Evolutionary conservation across 1,140 invertebrate species (phyloP), one percentile per base, ranked within the genome.

Genomic region (Rhyzopertha dominica): DNA sequence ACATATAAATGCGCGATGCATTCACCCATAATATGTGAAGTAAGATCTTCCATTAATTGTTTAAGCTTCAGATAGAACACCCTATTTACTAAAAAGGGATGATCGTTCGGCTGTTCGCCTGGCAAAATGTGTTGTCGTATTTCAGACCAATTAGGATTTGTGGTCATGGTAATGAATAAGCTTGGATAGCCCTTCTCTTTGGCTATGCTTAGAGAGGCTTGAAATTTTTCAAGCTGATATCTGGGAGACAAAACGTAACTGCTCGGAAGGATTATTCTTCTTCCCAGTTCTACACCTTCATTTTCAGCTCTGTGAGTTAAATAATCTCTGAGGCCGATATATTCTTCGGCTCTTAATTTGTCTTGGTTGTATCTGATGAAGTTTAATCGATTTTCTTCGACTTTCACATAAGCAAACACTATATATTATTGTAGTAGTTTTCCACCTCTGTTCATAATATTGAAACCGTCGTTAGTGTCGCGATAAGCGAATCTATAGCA

Each of bases 131-230:
- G 41, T 40, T 52, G 43, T 44, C 53, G 38, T 49, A 70, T 71
- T 59, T 69, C 66, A 9, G 29, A 39, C 61, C 75, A 81, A 43
- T 71, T 54, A 59, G 69, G 67, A 71, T 79, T 74, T 47, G 62
- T 65, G 37, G 62, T 69, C 34, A 67, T 66, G 17, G 70, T 74
- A 40, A 73, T 65, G 56, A 73, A 71, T 49, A 65, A 59, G 56
- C 65, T 55, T 48, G 69, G 62, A 42, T 50, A 46, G 30, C 66
- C 71, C 53, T 67, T 67, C 31, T 63, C 10, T 8, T 58, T 38
- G 22, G 71, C 67, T 51, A 59, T 67, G 8, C 64, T 51, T 59
- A 71, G 63, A 3, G 67, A 67, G 64, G 70, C 62, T 53, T 68
- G 64, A 41, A 51, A 46, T 43, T 68, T 64, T 54, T 72, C 59